These are phyloP conservation scores for Saturnia japonica DNA, from an alignment of 2,888 invertebrate genomes.

Conservation along the genomic window DNA sequence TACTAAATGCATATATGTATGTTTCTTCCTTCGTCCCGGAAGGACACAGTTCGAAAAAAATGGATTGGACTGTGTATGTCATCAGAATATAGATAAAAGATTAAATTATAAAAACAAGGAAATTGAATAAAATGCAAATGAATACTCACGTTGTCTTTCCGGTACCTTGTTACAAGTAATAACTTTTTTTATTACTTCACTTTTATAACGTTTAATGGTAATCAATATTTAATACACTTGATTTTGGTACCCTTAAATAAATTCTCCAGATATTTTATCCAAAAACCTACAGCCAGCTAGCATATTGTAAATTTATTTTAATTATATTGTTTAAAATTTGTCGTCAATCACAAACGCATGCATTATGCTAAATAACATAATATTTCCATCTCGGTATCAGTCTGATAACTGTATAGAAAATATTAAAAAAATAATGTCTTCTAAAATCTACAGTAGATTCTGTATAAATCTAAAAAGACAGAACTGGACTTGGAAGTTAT, in stretches of 20 bases:
- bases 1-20: no score
- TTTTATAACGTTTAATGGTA: background rate
- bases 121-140: background rate
- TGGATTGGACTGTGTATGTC: no score
- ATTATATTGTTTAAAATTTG: slow-evolving; percentile 20
- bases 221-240: background rate
- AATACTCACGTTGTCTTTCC: slow-evolving; percentile 4
- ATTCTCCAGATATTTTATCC: background rate
- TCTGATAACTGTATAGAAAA: slow-evolving; percentile 26
- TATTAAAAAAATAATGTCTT: slow-evolving; percentile 11
- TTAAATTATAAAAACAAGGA: background rate
- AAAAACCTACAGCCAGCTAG: background rate
- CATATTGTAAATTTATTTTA: background rate
- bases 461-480: slow-evolving; percentile 18
- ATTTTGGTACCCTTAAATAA: slow-evolving; percentile 24
- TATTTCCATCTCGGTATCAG: background rate
- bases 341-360: slow-evolving; percentile 24
- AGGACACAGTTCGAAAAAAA: no score
- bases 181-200: background rate
- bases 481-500: slow-evolving; percentile 33
- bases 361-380: slow-evolving; percentile 23
- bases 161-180: no score
- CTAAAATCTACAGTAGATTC: slow-evolving; percentile 31
- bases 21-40: no score
- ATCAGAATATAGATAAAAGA: no score